phyloP scores from a whole-genome alignment of 1,140 invertebrate species.

The Telenomus remus region DNA sequence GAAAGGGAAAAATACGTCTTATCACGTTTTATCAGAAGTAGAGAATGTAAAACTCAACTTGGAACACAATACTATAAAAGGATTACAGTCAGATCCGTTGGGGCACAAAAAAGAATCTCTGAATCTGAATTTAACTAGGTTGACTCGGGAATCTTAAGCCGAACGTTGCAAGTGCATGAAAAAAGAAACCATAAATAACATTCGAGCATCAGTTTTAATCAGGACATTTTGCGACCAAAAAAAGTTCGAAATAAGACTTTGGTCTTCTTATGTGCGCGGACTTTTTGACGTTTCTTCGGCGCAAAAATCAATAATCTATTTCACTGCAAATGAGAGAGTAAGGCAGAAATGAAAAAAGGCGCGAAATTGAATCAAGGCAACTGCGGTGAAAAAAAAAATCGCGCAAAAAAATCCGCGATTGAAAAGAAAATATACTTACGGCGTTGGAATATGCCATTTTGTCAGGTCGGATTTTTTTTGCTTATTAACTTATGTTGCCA shows the following conservation, averaged over 20 bases:
- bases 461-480: constrained; percentile 17
- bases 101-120: too few species aligned
- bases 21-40: too few species aligned
- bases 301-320: constrained; percentile 46
- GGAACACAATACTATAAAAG: too few species aligned
- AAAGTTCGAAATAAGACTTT: constrained; percentile 24
- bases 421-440: constrained; percentile 36
- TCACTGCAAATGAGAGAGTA: constrained; percentile 24
- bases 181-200: too few species aligned
- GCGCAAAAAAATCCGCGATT: not conserved
- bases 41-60: too few species aligned
- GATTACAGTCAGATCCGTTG: too few species aligned
- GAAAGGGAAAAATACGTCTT: too few species aligned
- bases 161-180: too few species aligned
- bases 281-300: constrained; percentile 33
- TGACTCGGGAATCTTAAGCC: too few species aligned
- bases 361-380: not conserved
- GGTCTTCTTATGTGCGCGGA: constrained; percentile 28
- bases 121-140: too few species aligned
- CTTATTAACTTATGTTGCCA: constrained; percentile 31
- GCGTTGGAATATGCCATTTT: constrained; percentile 41
- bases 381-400: constrained; percentile 1
- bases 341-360: constrained; percentile 1
- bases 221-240: constrained; percentile 16
- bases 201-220: constrained; percentile 20